Percentiles rank a stretch among this genome's conserved stretches.
These are phyloP conservation scores for Pocillopora grandis DNA, from an alignment of 92 coral and sea anemone species.

Conservation along the genomic window DNA sequence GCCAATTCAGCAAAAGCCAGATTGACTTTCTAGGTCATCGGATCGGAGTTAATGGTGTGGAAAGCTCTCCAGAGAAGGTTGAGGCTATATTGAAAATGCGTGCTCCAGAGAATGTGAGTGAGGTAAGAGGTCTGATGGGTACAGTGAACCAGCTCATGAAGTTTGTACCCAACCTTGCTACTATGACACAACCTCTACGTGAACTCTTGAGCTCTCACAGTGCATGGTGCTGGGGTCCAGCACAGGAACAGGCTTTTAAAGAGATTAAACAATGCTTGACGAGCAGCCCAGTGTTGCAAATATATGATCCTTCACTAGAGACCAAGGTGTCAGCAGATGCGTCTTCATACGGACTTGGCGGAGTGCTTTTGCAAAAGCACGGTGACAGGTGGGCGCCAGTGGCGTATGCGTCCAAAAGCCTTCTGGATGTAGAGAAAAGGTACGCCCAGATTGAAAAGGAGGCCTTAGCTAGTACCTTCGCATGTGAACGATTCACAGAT, in stretches of 20 bases:
- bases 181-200: slow-evolving; percentile 46
- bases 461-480: no score
- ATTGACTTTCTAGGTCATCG: slow-evolving; percentile 54
- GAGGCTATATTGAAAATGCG: slow-evolving; percentile 51
- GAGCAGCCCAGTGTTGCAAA: slow-evolving; percentile 38
- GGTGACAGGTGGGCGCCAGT: slow-evolving; percentile 36
- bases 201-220: slow-evolving; percentile 39
- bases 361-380: slow-evolving; percentile 20
- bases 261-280: slow-evolving; percentile 40
- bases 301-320: slow-evolving; percentile 47
- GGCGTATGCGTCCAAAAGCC: slow-evolving; percentile 31
- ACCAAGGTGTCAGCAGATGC: slow-evolving; percentile 41
- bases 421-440: background rate
- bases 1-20: slow-evolving; percentile 46
- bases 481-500: background rate
- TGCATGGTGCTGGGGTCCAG: slow-evolving; percentile 51
- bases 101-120: slow-evolving; percentile 36
- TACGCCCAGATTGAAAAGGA: no score
- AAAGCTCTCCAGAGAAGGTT: slow-evolving; percentile 58
- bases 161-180: slow-evolving; percentile 36
- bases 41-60: slow-evolving; percentile 40
- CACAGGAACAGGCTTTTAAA: slow-evolving; percentile 47
- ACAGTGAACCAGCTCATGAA: slow-evolving; percentile 55
- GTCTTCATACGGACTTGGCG: slow-evolving; percentile 38
- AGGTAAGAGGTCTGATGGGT: slow-evolving; percentile 55